Conservation (phyloP, 2,113 vertebrate genomes). For the Scolopax mira region DNA sequence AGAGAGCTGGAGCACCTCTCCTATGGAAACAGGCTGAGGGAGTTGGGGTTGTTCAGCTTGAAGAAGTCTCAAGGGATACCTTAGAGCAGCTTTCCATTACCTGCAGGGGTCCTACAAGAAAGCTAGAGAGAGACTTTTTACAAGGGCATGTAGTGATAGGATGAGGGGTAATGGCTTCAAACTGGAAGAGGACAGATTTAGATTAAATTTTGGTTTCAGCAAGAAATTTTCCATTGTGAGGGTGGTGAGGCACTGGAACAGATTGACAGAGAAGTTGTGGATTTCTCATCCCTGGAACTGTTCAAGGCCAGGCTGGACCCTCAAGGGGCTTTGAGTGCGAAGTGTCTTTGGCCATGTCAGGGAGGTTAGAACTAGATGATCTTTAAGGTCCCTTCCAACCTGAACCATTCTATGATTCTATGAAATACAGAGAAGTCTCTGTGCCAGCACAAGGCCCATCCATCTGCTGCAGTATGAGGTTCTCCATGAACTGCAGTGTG, state of each 20-base stretch:
- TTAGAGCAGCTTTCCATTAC: not conserved
- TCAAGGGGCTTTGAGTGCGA: not conserved
- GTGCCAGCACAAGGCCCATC: not conserved
- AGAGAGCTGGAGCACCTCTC: not conserved
- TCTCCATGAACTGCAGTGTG: too few relatives aligned
- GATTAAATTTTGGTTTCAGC: not conserved
- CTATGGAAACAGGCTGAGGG: not conserved
- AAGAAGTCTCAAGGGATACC: not conserved
- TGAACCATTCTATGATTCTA: not conserved
- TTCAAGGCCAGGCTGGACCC: not conserved
- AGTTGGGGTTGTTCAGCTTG: not conserved
- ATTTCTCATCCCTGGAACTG: not conserved
- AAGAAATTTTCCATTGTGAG: not conserved
- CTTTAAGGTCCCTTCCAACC: not conserved
- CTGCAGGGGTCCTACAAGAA: not conserved
- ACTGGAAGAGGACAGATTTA: not conserved
- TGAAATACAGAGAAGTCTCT: not conserved
- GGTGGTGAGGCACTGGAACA: not conserved
- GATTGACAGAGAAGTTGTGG: not conserved
- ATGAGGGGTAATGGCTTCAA: not conserved
- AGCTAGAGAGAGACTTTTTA: not conserved
- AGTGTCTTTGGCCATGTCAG: not conserved
- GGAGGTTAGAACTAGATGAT: not conserved
- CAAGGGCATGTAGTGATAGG: not conserved
- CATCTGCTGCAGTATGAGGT: not conserved